These are phyloP conservation scores for Andrena bicolor DNA, from an alignment of 2,888 invertebrate species.

Conservation along the genomic window DNA sequence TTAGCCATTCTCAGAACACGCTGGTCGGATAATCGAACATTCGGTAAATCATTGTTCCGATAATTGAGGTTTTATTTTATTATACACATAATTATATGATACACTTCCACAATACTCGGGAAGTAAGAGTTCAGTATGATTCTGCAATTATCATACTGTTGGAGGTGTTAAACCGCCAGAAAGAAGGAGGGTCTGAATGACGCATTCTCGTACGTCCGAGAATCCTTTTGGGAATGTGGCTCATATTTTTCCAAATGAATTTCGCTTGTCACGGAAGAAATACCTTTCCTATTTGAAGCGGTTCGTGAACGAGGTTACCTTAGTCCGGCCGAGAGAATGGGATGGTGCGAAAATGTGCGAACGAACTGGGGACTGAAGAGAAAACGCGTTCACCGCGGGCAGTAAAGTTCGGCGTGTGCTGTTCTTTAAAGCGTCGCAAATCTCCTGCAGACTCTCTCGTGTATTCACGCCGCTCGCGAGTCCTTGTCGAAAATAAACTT, in stretches of 20 bases:
- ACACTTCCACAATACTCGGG: too few species aligned
- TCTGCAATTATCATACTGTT: not conserved
- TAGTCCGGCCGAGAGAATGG: conserved; percentile 21
- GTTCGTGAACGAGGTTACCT: conserved; percentile 58
- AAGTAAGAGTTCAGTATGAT: not conserved
- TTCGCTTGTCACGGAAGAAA: conserved; percentile 62
- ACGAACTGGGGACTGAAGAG: conserved; percentile 31
- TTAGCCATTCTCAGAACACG: too few species aligned
- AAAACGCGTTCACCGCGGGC: conserved; percentile 47
- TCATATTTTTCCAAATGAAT: conserved; percentile 70
- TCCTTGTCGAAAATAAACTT: conserved; percentile 37
- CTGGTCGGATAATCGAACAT: too few species aligned
- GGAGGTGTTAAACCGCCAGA: conserved; percentile 17
- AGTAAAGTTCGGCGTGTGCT: conserved; percentile 70
- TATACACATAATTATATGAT: too few species aligned
- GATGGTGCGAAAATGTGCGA: conserved; percentile 42
- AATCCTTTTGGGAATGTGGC: conserved; percentile 55
- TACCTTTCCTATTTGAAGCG: conserved; percentile 64
- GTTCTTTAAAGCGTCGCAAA: conserved; percentile 76
- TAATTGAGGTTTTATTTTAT: too few species aligned
- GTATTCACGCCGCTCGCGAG: conserved; percentile 27
- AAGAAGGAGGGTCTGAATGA: conserved; percentile 14
- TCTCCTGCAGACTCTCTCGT: conserved; percentile 57
- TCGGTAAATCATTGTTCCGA: too few species aligned
- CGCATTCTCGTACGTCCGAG: conserved; percentile 39